Evolutionary conservation across 2,888 invertebrate species (phyloP), one percentile per base, ranked within the genome.

Genomic region (Auanema sp.): DNA sequence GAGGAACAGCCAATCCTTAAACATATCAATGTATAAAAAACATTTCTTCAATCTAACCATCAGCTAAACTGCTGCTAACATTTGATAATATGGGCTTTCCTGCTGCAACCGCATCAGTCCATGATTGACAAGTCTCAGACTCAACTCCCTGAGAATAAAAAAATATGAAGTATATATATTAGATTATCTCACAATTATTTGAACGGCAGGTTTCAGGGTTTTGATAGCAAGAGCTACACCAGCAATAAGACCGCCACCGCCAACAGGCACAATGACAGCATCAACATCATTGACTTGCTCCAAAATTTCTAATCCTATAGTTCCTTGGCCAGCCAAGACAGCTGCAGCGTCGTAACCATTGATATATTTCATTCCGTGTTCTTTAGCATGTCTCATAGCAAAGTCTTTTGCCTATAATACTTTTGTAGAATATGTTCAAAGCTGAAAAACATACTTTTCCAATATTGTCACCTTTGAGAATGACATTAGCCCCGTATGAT

Each of bases 341-440:
- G 93, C 90, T 0, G 94, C 94, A 84, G 95, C 93, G 85, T 96
- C 95, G 83, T 94, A 95, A 1, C 92, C 92, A 82, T 95, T 95
- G 42, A 96, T 90, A 80, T 95, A 95, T 23, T 89, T 88, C 59
- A 90, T 86, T 0, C 88, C 88, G 63, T 88, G 87, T 65, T 91
- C 90, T 79, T 89, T 89, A 0, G 90, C 89, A 69, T 92, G 85
- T 71, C 86, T 87, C 87, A 92, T 89, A 0, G 94, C 94, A 77
- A 89, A 87, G 58, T 87, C 87, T 84, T 91, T 93, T 0, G 93
- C 91, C 70, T 77, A 44, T 54, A 75, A 54, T 1, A 1, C 14
- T 43, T n/a, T 8, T 24, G 24, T 56, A 12, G 0, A 56, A 44
- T 5, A n/a, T 11, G 43, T 50, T n/a, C 18, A n/a, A n/a, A 11